These are phyloP conservation scores for Varanus salvator DNA, from an alignment of 2,113 vertebrate genomes.

Conservation along the genomic window DNA sequence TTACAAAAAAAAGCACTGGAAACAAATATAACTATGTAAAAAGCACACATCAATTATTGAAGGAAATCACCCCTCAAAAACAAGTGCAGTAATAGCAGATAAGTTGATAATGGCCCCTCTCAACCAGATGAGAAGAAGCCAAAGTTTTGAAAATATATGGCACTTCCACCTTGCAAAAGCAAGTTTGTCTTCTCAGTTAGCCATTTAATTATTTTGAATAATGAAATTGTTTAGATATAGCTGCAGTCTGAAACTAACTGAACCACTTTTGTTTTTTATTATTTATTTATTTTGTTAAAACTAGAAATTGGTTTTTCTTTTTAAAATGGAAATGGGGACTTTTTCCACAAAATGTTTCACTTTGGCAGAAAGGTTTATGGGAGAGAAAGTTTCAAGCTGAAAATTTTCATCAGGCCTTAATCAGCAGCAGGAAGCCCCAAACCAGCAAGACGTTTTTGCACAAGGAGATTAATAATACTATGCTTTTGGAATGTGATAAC, in stretches of 20 bases:
- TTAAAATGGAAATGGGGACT: background rate
- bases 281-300: too few relatives aligned
- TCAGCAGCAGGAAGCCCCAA: slow-evolving; percentile 13
- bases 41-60: too few relatives aligned
- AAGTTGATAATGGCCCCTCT: background rate
- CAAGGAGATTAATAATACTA: slow-evolving; percentile 18
- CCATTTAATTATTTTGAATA: background rate
- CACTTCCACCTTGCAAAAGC: background rate
- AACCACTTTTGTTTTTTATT: background rate
- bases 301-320: background rate
- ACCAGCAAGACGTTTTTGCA: background rate
- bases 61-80: background rate
- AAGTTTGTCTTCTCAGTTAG: background rate
- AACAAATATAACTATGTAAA: too few relatives aligned
- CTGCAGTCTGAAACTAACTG: background rate
- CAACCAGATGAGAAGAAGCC: background rate
- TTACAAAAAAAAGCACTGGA: too few relatives aligned
- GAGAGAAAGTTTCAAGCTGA: slow-evolving; percentile 1
- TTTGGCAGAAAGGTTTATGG: background rate
- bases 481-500: slow-evolving; percentile 28
- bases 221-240: background rate
- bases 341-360: background rate
- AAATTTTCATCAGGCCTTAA: slow-evolving; percentile 24
- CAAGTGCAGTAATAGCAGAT: background rate
- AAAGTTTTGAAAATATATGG: background rate